phyloP scores from a whole-genome alignment of 2,113 vertebrate genomes.

The Hiodon alosoides region DNA sequence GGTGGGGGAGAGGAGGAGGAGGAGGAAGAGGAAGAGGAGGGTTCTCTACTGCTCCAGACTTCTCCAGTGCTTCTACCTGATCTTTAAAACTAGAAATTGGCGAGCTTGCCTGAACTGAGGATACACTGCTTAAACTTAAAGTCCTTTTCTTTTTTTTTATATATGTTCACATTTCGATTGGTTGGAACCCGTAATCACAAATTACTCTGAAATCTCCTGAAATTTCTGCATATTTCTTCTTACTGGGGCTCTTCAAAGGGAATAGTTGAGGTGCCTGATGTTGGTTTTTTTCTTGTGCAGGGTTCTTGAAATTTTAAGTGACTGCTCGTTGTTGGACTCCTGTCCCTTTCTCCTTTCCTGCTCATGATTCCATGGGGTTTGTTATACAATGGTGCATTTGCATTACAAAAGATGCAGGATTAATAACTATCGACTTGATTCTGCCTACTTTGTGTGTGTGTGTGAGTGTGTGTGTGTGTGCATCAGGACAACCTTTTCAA shows the following conservation, averaged over 20 bases:
- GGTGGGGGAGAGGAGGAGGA: no score
- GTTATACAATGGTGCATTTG: background rate
- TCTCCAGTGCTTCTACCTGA: no score
- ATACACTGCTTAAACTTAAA: background rate
- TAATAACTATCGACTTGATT: background rate
- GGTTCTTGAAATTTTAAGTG: background rate
- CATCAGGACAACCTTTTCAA: no score
- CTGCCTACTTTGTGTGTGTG: background rate
- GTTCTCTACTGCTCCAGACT: no score
- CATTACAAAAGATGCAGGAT: background rate
- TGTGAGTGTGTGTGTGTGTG: no score
- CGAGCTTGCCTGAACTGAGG: no score
- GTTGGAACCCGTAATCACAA: background rate
- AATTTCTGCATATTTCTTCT: background rate
- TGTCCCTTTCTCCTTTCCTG: background rate
- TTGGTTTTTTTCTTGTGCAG: background rate
- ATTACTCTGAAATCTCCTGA: background rate
- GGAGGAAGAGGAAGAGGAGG: no score
- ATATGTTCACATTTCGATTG: background rate
- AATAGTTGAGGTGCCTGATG: background rate
- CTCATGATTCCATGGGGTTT: background rate
- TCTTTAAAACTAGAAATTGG: no score
- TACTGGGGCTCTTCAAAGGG: conserved; percentile 3
- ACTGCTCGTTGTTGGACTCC: background rate
- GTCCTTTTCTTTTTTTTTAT: background rate